A percentile compares a stretch with the other conserved stretches of the same genome.
phyloP scores from a whole-genome alignment of 2,113 vertebrate genomes.

The Clarias gariepinus region DNA sequence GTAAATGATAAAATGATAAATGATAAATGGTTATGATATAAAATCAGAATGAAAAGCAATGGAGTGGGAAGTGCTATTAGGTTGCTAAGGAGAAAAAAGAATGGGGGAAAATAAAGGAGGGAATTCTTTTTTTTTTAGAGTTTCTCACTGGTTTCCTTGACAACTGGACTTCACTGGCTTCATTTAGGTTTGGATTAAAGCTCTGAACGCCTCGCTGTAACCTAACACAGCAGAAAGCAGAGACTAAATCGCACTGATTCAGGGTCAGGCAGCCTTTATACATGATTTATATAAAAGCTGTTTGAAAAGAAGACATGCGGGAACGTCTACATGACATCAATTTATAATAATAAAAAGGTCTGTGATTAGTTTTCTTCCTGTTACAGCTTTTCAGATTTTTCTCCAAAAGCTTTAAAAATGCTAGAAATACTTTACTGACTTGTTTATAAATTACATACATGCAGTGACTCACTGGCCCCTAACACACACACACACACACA shows the following conservation, averaged over 20 bases:
- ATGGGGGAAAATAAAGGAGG: not conserved
- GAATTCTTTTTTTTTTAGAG: slow-evolving; percentile 58
- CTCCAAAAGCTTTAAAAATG: not conserved
- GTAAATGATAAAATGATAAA: slow-evolving; percentile 7
- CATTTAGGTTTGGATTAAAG: slow-evolving; percentile 67
- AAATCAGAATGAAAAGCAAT: not conserved
- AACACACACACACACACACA: not conserved
- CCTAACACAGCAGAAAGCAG: slow-evolving; percentile 6
- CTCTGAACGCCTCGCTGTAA: slow-evolving; percentile 53
- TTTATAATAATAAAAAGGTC: not conserved
- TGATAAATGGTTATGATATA: not conserved
- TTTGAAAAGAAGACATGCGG: not conserved
- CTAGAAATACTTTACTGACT: not conserved
- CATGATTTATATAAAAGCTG: not conserved
- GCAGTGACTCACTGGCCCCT: not conserved
- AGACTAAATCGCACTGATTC: not conserved
- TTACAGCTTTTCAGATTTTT: not conserved
- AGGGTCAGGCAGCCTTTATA: not conserved
- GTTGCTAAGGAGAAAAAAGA: slow-evolving; percentile 18
- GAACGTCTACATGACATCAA: not conserved
- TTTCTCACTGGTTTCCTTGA: slow-evolving; percentile 72
- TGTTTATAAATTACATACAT: not conserved
- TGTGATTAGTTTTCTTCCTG: not conserved
- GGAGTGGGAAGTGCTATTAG: slow-evolving; percentile 8
- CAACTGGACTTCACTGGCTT: slow-evolving; percentile 64